Conservation (phyloP, 2,797 vertebrate genomes). For the Myioborus melanocephalus region DNA sequence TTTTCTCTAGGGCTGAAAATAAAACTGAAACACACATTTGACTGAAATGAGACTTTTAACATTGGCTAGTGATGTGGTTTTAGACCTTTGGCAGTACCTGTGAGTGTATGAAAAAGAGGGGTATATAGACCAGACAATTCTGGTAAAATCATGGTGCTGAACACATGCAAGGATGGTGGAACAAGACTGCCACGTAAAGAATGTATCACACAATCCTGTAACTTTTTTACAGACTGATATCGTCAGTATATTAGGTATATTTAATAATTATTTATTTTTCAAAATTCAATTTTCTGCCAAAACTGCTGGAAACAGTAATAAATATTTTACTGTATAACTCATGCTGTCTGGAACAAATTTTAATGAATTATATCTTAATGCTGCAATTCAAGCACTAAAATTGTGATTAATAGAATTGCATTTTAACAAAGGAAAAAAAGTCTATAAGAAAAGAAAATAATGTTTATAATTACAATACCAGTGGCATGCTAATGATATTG, state of each 20-base stretch:
- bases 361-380: conserved; percentile 70
- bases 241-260: background rate
- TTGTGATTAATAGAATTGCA: conserved; percentile 63
- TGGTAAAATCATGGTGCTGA: background rate
- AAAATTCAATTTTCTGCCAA: conserved; percentile 3
- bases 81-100: background rate
- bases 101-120: background rate
- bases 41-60: background rate
- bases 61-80: background rate
- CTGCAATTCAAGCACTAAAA: conserved; percentile 54
- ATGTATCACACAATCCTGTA: background rate
- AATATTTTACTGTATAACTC: conserved; percentile 69
- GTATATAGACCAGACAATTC: background rate
- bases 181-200: background rate
- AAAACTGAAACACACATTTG: background rate
- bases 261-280: background rate
- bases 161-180: background rate
- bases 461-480: background rate
- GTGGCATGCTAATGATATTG: background rate
- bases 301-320: conserved; percentile 66
- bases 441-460: background rate
- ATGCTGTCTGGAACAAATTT: conserved; percentile 65
- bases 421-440: conserved; percentile 31
- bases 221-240: background rate
- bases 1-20: background rate